Conservation (phyloP, 2,113 vertebrate species). For the Prietella phreatophila region DNA sequence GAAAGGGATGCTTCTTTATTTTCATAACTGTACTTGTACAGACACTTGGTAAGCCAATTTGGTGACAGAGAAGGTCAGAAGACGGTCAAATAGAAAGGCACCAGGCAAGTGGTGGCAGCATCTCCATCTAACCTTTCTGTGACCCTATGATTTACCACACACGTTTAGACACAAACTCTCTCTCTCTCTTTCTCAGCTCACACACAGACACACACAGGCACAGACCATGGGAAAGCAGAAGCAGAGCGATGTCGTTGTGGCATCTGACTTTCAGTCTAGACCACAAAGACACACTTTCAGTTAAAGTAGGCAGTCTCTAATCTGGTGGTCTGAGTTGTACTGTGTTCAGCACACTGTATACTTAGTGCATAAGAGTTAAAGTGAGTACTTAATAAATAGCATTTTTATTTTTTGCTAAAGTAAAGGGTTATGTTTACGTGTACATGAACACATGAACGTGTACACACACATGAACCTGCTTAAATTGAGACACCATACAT, state of each 20-base stretch:
- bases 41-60: background rate
- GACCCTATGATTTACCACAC: slow-evolving; percentile 33
- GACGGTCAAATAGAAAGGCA: slow-evolving; percentile 44
- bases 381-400: background rate
- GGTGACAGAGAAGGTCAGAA: slow-evolving; percentile 21
- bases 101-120: slow-evolving; percentile 27
- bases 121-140: slow-evolving; percentile 32
- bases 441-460: too few species aligned
- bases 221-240: slow-evolving; percentile 56
- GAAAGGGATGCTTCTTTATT: background rate
- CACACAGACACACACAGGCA: slow-evolving; percentile 35
- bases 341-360: background rate
- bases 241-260: slow-evolving; percentile 42
- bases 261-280: slow-evolving; percentile 52
- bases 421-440: background rate
- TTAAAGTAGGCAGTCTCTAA: slow-evolving; percentile 34
- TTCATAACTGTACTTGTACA: background rate
- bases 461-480: too few species aligned
- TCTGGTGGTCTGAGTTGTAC: background rate
- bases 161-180: slow-evolving; percentile 27
- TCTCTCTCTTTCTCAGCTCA: background rate
- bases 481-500: too few species aligned
- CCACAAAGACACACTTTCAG: slow-evolving; percentile 46
- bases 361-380: background rate
- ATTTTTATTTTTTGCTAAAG: background rate